Base-by-base conservation (phyloP, 2,113 vertebrate genomes). In the Nothoprocta pentlandii region DNA sequence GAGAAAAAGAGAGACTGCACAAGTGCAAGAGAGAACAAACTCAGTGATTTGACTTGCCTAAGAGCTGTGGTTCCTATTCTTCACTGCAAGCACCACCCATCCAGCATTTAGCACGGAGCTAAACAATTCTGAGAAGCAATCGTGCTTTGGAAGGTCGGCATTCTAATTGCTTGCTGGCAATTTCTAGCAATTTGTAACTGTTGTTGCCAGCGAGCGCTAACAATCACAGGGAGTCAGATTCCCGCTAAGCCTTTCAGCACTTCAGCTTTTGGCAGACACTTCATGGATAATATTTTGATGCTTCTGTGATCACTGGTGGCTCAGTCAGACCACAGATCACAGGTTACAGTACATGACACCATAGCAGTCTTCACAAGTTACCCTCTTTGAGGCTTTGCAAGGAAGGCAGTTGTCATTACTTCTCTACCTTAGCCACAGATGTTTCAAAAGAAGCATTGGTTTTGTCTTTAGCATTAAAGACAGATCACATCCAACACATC, bases 211-310 rank as follows among this genome's bases (percentile, higher is more conserved):
- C 25, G 54, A 85, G 78, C 47, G 34, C 78, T 95, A 89, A 85
- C 70, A 81, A 94, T 53, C 78, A 89, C 66, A 85, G 85, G 84
- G 59, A 95, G 71, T 61, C 53, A 69, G 70, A 79, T 62, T 81
- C 78, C 87, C 80, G 85, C 82, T 91, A 85, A 71, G 69, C 74
- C 84, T 91, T 84, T 87, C 94, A 91, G 92, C 92, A 87, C 90
- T 96, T 82, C 6, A 30, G 59, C 1, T 93, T 87, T 62, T 93
- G 93, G 94, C 79, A 85, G 87, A 69, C 47, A 25, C 53, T 82
- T 73, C 78, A 61, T n/a, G 62, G 87, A 93, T 84, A 90, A 67
- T 68, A 53, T 69, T 95, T 89, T 92, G 78, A 94, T 2, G 0
- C 68, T 49, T 88, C 80, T 69, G 39, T 68, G 63, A 78, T 88